These are phyloP conservation scores for Drosophila planitibia DNA, from an alignment of 2,888 invertebrate genomes.

Conservation along the genomic window DNA sequence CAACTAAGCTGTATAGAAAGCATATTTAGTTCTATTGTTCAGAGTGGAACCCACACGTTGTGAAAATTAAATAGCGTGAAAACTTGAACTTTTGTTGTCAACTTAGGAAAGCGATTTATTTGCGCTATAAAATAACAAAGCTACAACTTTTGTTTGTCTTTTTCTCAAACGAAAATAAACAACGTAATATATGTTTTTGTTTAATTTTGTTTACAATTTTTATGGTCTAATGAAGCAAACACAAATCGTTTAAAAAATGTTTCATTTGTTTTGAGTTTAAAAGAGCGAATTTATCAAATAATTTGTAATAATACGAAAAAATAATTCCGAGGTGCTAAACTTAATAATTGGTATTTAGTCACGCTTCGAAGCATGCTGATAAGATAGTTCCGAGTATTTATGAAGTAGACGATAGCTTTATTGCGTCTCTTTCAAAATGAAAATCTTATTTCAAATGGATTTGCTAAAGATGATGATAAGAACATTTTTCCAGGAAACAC, in stretches of 20 bases:
- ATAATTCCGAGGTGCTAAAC: conserved; percentile 14
- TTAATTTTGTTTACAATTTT: conserved; percentile 15
- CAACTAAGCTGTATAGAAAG: conserved; percentile 12
- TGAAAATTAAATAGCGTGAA: conserved; percentile 35
- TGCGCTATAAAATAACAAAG: conserved; percentile 28
- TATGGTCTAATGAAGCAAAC: conserved; percentile 57
- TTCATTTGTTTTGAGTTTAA: conserved; percentile 30
- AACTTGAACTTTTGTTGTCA: conserved; percentile 41
- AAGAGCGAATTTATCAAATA: neutral
- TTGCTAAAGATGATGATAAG: conserved; percentile 6
- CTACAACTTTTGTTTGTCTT: conserved; percentile 59
- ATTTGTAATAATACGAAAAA: conserved; percentile 6
- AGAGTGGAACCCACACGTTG: conserved; percentile 11
- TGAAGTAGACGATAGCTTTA: neutral
- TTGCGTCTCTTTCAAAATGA: conserved; percentile 10
- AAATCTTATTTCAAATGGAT: conserved; percentile 23
- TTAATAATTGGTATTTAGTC: conserved; percentile 21
- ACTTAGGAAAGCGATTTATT: conserved; percentile 32
- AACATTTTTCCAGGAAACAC: conserved; percentile 17
- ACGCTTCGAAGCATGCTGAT: conserved; percentile 29
- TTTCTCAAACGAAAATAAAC: conserved; percentile 57
- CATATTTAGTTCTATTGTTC: conserved; percentile 23
- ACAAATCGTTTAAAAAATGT: conserved; percentile 38
- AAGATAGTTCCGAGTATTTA: conserved; percentile 30
- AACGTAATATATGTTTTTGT: conserved; percentile 31